phyloP scores from a whole-genome alignment of 2,888 invertebrate genomes.

The Dasypolia templi region DNA sequence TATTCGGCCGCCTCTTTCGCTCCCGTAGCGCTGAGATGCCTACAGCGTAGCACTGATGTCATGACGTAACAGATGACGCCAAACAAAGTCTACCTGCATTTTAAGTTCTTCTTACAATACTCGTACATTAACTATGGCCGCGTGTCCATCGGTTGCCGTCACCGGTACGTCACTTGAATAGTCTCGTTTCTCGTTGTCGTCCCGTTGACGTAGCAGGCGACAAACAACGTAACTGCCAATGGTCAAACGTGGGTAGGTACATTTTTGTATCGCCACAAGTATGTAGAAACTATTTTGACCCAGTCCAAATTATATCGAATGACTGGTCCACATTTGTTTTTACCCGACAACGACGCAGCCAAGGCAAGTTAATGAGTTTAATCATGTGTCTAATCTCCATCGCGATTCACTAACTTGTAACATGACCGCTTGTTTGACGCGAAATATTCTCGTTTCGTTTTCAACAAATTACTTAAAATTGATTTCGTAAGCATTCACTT shows the following conservation, averaged over 20 bases:
- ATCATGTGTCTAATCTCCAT: background rate
- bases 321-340: background rate
- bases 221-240: background rate
- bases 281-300: too few species aligned
- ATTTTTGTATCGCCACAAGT: background rate
- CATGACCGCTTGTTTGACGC: background rate
- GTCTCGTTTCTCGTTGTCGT: too few species aligned
- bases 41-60: background rate
- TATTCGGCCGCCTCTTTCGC: background rate
- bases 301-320: background rate
- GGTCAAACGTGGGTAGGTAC: background rate
- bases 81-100: too few species aligned
- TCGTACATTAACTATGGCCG: too few species aligned
- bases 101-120: too few species aligned
- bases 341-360: slow-evolving; percentile 6
- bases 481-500: background rate
- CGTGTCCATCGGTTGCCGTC: too few species aligned
- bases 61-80: background rate
- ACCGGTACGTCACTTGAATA: too few species aligned
- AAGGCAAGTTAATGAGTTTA: slow-evolving; percentile 1
- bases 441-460: background rate
- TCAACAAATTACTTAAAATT: background rate
- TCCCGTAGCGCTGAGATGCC: background rate
- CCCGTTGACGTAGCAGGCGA: too few species aligned
- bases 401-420: background rate